Evolutionary conservation across 2,888 invertebrate species (phyloP).

Genomic region (Ptychoptera contaminata): DNA sequence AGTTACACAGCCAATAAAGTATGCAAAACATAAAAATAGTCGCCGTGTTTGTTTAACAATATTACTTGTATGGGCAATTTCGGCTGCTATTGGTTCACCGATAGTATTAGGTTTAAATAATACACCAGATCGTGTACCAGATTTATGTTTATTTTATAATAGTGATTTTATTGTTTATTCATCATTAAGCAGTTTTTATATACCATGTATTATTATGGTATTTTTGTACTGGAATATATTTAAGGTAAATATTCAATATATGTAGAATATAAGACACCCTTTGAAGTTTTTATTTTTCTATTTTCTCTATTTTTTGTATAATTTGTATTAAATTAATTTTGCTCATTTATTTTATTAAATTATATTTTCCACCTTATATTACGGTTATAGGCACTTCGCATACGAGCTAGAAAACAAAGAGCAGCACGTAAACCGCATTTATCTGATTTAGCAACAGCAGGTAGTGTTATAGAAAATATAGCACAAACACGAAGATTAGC

Average conservation of each 20-base stretch:
- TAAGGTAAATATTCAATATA: constrained; percentile 49
- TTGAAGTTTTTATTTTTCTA: not conserved
- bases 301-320: not conserved
- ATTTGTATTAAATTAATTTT: not conserved
- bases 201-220: constrained; percentile 97
- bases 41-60: constrained; percentile 89
- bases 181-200: constrained; percentile 95
- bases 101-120: constrained; percentile 93
- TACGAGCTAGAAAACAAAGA: constrained; percentile 65
- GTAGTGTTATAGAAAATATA: constrained; percentile 79
- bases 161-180: constrained; percentile 97
- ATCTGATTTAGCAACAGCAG: constrained; percentile 52
- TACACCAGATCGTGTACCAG: constrained; percentile 66
- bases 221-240: constrained; percentile 96
- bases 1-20: constrained; percentile 96
- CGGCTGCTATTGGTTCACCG: constrained; percentile 88
- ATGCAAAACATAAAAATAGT: constrained; percentile 96
- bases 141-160: constrained; percentile 92
- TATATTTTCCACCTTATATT: constrained; percentile 3
- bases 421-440: constrained; percentile 65
- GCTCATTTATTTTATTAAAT: constrained; percentile 1
- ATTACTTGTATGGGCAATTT: constrained; percentile 88
- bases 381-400: constrained; percentile 56
- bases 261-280: not conserved
- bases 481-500: constrained; percentile 66